Evolutionary conservation across 2,797 vertebrate genomes (phyloP).

Genomic region (Dryobates pubescens): DNA sequence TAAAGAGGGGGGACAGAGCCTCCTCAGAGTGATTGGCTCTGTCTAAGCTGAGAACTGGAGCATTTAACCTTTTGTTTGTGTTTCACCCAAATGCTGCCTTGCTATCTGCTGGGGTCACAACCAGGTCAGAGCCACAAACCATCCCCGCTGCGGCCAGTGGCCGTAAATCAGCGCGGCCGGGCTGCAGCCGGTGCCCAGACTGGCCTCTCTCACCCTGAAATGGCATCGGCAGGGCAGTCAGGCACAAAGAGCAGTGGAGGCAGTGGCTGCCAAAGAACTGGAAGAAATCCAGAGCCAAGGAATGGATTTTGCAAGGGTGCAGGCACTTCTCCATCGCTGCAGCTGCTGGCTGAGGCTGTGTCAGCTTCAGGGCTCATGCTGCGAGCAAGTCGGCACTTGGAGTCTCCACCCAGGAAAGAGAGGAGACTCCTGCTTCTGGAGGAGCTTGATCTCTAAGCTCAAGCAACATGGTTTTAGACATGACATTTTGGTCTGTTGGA

Average conservation of each 20-base stretch:
- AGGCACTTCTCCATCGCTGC: background rate
- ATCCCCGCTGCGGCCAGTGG: constrained; percentile 77
- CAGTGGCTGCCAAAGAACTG: background rate
- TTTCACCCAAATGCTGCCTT: constrained; percentile 82
- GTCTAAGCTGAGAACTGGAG: constrained; percentile 69
- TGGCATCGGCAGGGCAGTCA: background rate
- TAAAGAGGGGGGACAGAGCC: constrained; percentile 29
- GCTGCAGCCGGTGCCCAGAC: background rate
- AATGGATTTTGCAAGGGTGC: rapidly evolving
- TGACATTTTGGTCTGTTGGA: no score
- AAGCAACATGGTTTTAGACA: no score
- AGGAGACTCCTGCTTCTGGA: background rate
- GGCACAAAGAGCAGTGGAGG: background rate
- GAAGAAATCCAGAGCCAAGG: background rate
- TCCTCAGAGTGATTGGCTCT: constrained; percentile 77
- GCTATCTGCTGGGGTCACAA: constrained; percentile 83
- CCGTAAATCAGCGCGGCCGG: constrained; percentile 75
- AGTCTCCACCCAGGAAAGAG: background rate
- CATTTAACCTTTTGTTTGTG: constrained; percentile 83
- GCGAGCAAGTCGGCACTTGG: background rate
- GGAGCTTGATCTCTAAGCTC: background rate
- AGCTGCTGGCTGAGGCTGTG: rapidly evolving
- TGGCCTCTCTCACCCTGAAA: constrained; percentile 45
- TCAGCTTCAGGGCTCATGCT: background rate
- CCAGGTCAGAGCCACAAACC: constrained; percentile 84